A percentile compares a stretch with the other conserved stretches of the same genome.
These are phyloP conservation scores for Gastrophysa polygoni DNA, from an alignment of 2,888 invertebrate genomes.

Conservation along the genomic window DNA sequence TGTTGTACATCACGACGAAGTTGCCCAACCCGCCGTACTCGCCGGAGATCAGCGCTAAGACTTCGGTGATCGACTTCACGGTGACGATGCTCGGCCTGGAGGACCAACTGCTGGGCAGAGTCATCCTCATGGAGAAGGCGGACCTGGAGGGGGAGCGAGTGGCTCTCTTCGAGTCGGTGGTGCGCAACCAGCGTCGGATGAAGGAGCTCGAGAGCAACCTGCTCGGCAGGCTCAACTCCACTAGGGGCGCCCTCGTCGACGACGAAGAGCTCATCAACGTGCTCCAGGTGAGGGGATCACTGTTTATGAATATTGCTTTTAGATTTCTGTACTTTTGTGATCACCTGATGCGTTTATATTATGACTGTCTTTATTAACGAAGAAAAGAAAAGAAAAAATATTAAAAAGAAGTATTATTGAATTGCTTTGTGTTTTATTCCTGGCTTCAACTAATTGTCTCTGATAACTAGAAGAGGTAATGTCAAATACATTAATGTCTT, in stretches of 20 bases:
- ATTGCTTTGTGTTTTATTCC: too few relatives aligned
- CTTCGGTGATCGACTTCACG: constrained; percentile 96
- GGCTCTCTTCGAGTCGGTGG: constrained; percentile 91
- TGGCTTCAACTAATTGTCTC: too few relatives aligned
- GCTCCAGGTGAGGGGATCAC: constrained; percentile 62
- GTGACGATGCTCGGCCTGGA: constrained; percentile 94
- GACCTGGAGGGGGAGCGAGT: constrained; percentile 95
- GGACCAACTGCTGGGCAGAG: constrained; percentile 91
- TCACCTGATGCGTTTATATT: too few relatives aligned
- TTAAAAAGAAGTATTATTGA: too few relatives aligned
- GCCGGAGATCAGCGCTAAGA: constrained; percentile 95
- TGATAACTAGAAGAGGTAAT: too few relatives aligned
- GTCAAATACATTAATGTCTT: too few relatives aligned
- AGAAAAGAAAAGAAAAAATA: too few relatives aligned
- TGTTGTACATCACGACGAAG: constrained; percentile 95
- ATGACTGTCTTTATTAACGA: too few relatives aligned
- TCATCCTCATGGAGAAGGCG: constrained; percentile 95
- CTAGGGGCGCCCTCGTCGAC: constrained; percentile 92
- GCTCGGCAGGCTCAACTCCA: constrained; percentile 88
- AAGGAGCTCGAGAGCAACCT: constrained; percentile 94
- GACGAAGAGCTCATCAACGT: constrained; percentile 94
- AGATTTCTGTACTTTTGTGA: too few relatives aligned
- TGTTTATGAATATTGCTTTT: too few relatives aligned
- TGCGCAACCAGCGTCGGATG: constrained; percentile 95
- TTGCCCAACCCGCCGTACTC: constrained; percentile 95